These are phyloP conservation scores for Synanthedon myopaeformis DNA, from an alignment of 2,888 invertebrate genomes.

Conservation along the genomic window DNA sequence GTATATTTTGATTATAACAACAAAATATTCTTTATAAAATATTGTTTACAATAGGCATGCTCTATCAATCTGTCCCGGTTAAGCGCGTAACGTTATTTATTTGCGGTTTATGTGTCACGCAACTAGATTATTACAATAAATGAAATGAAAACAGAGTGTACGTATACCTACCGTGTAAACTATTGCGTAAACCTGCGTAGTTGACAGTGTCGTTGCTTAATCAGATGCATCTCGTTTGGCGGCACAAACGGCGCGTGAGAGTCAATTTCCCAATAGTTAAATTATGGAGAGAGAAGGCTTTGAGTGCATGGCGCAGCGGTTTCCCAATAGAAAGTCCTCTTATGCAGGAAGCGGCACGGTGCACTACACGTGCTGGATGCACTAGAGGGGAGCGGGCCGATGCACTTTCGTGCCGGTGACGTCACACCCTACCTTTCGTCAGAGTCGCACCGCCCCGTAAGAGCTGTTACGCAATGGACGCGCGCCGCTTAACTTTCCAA, in stretches of 20 bases:
- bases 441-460: constrained; percentile 61
- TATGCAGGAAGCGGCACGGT: constrained; percentile 53
- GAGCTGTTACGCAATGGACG: constrained; percentile 63
- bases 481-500: constrained; percentile 68
- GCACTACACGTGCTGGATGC: constrained; percentile 28
- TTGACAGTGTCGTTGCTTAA: constrained; percentile 38
- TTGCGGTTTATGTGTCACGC: too few relatives aligned
- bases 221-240: constrained; percentile 57
- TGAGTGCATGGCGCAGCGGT: constrained; percentile 30
- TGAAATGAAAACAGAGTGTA: neutral
- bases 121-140: neutral
- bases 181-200: constrained; percentile 26
- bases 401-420: constrained; percentile 67
- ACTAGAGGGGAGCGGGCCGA: constrained; percentile 34
- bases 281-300: constrained; percentile 30
- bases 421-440: constrained; percentile 58
- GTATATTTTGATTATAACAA: too few relatives aligned
- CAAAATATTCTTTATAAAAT: too few relatives aligned
- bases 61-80: too few relatives aligned
- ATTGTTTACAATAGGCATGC: too few relatives aligned
- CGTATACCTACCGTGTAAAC: constrained; percentile 8
- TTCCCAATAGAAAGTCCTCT: constrained; percentile 68
- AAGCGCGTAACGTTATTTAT: too few relatives aligned
- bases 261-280: constrained; percentile 54
- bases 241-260: constrained; percentile 31